A percentile compares a stretch with the other conserved stretches of the same genome.
phyloP scores from a whole-genome alignment of 1,140 invertebrate species.

The Globodera ellingtonae region DNA sequence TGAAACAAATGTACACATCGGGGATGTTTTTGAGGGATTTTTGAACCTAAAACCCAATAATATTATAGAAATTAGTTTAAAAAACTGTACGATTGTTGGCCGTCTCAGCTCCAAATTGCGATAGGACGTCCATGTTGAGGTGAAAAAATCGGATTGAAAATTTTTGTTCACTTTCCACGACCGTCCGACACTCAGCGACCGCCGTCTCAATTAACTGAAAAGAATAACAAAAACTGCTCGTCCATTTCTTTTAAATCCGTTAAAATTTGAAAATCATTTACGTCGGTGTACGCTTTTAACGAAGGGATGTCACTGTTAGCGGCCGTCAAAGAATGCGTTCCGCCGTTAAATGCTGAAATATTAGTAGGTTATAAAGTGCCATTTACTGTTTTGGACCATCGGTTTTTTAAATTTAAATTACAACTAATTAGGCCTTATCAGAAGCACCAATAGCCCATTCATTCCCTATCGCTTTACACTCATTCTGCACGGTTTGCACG shows the following conservation, averaged over 20 bases:
- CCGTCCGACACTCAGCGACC: conserved; percentile 82
- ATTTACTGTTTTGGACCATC: too few relatives aligned
- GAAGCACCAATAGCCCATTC: background rate
- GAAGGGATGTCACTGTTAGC: conserved; percentile 1
- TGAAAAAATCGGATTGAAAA: conserved; percentile 93
- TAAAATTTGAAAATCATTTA: conserved; percentile 11
- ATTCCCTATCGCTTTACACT: conserved; percentile 4
- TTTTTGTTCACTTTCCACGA: conserved; percentile 89
- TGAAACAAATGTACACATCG: background rate
- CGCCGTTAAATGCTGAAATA: too few relatives aligned
- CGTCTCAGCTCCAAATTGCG: conserved; percentile 42
- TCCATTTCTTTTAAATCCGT: conserved; percentile 1
- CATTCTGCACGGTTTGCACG: background rate
- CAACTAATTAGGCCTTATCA: background rate
- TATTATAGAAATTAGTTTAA: background rate
- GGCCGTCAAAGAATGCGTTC: background rate
- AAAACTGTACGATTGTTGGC: conserved; percentile 38
- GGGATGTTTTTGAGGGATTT: too few relatives aligned
- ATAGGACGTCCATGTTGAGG: conserved; percentile 71
- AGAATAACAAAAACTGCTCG: conserved; percentile 7
- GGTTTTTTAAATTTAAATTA: too few relatives aligned
- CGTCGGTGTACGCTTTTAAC: conserved; percentile 35
- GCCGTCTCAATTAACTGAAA: conserved; percentile 76
- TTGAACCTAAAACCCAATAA: too few relatives aligned
- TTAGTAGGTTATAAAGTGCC: too few relatives aligned